Base-by-base conservation (phyloP, 2,797 vertebrate species). In the Aeoliscus strigatus region DNA sequence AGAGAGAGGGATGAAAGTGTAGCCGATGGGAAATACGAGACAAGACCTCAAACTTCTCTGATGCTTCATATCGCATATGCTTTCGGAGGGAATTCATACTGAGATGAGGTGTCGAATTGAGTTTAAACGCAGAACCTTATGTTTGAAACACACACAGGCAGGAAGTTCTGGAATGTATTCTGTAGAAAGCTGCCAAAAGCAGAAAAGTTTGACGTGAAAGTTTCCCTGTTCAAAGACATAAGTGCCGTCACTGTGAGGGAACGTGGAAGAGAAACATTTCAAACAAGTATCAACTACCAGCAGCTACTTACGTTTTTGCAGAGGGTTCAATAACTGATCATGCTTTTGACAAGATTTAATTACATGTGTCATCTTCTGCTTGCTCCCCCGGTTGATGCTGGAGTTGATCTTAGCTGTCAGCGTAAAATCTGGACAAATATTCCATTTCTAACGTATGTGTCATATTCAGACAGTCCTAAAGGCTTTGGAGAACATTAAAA, bases 1-100 rank as follows among this genome's bases (percentile, higher is more conserved):
- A 55, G 73, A 67, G 67, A 67, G 68, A 66, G 42, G 76, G 80
- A 87, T 86, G 82, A 86, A 84, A 86, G 85, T 83, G 71, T 83
- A 80, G 79, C 80, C 82, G 73, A 85, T 87, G 81, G 83, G 82
- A 83, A 82, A 70, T 70, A 58, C 55, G 72, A 85, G 81, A 85
- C 81, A 84, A 85, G 81, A 82, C 69, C 76, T 73, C 53, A 71
- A 75, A 80, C 78, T 75, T 79, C 74, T 73, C 76, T 61, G 70
- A 71, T 61, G 54, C 75, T 68, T 79, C 57, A 47, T 75, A 82
- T 78, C 72, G 58, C 68, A 68, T 54, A 54, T 49, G 72, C 74
- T 79, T 80, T 80, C 45, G 51, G 70, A 75, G 66, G 56, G 73
- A 66, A 73, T 72, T 79, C 79, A 76, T 23, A 74, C 79, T 64